phyloP scores from a whole-genome alignment of 2,113 vertebrate genomes.

The Pangasianodon gigas region DNA sequence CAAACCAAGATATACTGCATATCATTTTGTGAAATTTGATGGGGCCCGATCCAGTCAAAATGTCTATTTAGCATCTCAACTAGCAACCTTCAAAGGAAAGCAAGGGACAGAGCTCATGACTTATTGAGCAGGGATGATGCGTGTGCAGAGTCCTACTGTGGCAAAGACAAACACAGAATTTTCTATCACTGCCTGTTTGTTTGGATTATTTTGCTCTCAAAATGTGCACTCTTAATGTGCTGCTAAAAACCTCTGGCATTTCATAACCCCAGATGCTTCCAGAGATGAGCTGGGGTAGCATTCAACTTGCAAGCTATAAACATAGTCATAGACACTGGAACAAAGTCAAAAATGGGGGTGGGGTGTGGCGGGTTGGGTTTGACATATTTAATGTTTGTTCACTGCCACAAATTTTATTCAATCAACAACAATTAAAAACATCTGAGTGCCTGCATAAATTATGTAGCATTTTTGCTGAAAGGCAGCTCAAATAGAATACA shows the following conservation, averaged over 20 bases:
- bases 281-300: conserved; percentile 29
- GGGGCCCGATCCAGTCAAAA: not conserved
- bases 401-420: not conserved
- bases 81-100: not conserved
- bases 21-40: not conserved
- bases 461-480: not conserved
- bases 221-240: conserved; percentile 43
- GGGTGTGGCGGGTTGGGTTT: too few species aligned
- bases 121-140: not conserved
- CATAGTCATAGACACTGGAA: not conserved
- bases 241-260: conserved; percentile 16
- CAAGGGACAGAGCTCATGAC: not conserved
- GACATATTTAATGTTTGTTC: not conserved
- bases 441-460: not conserved
- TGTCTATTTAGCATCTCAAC: not conserved
- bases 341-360: not conserved
- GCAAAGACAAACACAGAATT: conserved; percentile 55
- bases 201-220: conserved; percentile 49
- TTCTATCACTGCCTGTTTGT: conserved; percentile 29
- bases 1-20: not conserved
- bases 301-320: conserved; percentile 2
- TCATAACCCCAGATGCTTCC: conserved; percentile 43
- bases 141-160: not conserved
- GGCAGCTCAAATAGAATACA: not conserved
- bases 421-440: not conserved